These are phyloP conservation scores for Deroptyus accipitrinus DNA, from an alignment of 2,113 vertebrate genomes.

Conservation along the genomic window DNA sequence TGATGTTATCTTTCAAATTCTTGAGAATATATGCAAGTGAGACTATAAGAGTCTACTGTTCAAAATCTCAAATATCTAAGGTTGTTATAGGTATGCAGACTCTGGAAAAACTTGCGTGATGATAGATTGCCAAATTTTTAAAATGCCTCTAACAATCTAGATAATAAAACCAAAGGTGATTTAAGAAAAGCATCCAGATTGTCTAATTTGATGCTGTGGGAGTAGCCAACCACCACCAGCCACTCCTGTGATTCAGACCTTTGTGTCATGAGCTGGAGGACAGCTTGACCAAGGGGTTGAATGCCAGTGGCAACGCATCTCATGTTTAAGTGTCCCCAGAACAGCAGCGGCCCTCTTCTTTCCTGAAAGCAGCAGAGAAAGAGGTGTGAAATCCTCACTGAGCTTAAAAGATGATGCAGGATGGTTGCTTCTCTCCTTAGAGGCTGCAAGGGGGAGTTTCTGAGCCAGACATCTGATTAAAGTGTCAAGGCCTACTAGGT, in stretches of 20 bases:
- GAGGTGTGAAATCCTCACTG: not conserved
- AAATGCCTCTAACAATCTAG: not conserved
- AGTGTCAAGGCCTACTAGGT: not conserved
- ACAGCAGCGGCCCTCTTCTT: not conserved
- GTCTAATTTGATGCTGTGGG: not conserved
- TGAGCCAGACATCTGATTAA: not conserved
- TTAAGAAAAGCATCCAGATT: not conserved
- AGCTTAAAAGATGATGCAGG: not conserved
- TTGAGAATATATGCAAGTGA: not conserved
- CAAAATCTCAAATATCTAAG: not conserved
- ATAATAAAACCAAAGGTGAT: not conserved
- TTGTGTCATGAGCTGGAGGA: not conserved
- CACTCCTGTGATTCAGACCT: not conserved
- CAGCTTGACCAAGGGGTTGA: not conserved
- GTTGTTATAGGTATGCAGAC: not conserved
- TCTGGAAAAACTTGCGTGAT: not conserved
- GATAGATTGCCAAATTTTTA: not conserved
- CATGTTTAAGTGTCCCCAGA: not conserved
- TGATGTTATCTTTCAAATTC: not conserved
- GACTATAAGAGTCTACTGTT: not conserved
- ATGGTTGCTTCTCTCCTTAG: not conserved
- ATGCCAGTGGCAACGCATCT: not conserved
- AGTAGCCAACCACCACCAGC: fast-evolving
- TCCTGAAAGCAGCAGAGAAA: not conserved
- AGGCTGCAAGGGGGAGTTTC: not conserved